Percentiles rank a stretch among this genome's conserved stretches.
These are phyloP conservation scores for Sericinus montela DNA, from an alignment of 2,888 invertebrate species.

Conservation along the genomic window DNA sequence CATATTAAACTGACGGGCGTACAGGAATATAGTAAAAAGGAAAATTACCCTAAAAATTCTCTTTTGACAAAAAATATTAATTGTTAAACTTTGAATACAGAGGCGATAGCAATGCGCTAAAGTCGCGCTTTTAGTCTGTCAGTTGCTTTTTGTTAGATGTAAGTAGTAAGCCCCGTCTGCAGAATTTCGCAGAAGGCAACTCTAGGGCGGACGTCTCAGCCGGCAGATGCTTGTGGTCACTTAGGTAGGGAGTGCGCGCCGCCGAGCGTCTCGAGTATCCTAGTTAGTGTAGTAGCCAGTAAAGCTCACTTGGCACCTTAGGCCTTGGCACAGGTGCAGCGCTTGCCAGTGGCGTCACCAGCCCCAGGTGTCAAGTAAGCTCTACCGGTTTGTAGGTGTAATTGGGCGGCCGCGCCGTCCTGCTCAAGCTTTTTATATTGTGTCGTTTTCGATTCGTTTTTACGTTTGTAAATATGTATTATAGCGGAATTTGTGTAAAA, in stretches of 20 bases:
- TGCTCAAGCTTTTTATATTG: conserved; percentile 71
- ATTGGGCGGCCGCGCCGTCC: conserved; percentile 32
- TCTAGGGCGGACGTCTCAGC: conserved; percentile 11
- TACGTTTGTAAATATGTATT: conserved; percentile 79
- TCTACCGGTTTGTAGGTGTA: no score
- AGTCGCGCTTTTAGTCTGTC: no score
- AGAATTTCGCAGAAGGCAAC: not conserved
- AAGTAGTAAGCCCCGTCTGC: not conserved
- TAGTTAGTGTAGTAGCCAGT: conserved; percentile 21
- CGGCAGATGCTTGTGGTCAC: conserved; percentile 18
- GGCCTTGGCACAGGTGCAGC: no score
- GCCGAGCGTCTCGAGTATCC: conserved; percentile 23
- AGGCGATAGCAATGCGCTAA: no score
- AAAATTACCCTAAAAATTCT: no score
- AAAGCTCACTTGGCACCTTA: no score
- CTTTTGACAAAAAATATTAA: no score
- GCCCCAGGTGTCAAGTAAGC: no score
- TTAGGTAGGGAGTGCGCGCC: conserved; percentile 31
- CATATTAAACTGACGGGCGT: not conserved
- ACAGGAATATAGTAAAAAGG: no score
- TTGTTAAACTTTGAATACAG: no score
- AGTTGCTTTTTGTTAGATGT: no score
- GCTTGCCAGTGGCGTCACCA: no score
- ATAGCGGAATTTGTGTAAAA: conserved; percentile 77
- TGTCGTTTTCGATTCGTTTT: conserved; percentile 70